These are phyloP conservation scores for Labia minor DNA, from an alignment of 2,888 invertebrate species.

Conservation along the genomic window DNA sequence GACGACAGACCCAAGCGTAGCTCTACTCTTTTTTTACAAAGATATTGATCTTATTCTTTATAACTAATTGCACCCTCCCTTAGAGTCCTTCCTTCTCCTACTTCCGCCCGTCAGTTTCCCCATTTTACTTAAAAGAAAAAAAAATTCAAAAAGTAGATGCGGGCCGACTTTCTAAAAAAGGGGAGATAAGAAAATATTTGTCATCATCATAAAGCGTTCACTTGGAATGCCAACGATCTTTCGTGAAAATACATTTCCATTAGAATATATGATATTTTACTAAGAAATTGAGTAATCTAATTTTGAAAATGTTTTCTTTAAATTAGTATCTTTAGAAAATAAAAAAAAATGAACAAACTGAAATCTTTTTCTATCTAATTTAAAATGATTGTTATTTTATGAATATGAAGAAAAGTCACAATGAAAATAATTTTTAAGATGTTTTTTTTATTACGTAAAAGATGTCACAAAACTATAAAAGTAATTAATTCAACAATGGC, in stretches of 20 bases:
- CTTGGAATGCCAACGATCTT: background rate
- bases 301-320: background rate
- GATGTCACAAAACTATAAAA: too few relatives aligned
- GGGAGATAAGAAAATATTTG: conserved; percentile 5
- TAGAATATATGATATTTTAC: conserved; percentile 1
- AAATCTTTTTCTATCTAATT: background rate
- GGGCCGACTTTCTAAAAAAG: background rate
- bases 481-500: too few relatives aligned
- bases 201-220: conserved; percentile 1
- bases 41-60: conserved; percentile 9
- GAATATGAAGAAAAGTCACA: too few relatives aligned
- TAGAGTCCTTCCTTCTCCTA: too few relatives aligned
- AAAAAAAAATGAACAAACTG: background rate
- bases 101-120: too few relatives aligned
- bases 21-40: background rate
- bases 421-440: too few relatives aligned
- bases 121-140: background rate
- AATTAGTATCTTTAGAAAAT: background rate
- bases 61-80: background rate
- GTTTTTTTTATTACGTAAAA: too few relatives aligned
- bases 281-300: conserved; percentile 13
- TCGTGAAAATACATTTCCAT: conserved; percentile 2
- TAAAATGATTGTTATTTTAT: background rate
- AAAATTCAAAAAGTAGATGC: background rate
- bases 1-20: conserved; percentile 4